Conservation (phyloP, 1,140 invertebrate genomes). For the Rhynchophorus ferrugineus region DNA sequence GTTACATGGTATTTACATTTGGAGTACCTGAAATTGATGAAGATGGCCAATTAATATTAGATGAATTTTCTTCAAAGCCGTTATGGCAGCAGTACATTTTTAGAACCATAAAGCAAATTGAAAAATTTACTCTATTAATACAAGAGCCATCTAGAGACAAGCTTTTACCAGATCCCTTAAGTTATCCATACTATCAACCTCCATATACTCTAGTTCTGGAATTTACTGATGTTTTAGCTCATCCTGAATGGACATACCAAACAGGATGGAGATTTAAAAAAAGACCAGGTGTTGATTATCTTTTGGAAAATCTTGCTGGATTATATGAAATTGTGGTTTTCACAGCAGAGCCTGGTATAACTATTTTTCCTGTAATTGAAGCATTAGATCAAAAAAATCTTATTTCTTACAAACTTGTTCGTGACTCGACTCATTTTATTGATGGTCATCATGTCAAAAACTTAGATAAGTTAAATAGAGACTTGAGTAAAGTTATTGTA, state of each 20-base stretch:
- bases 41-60: slow-evolving; percentile 61
- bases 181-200: slow-evolving; percentile 90
- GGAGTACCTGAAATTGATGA: slow-evolving; percentile 63
- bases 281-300: slow-evolving; percentile 87
- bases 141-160: slow-evolving; percentile 92
- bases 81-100: slow-evolving; percentile 56
- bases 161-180: slow-evolving; percentile 87
- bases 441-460: slow-evolving; percentile 96
- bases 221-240: slow-evolving; percentile 90
- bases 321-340: slow-evolving; percentile 96
- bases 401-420: slow-evolving; percentile 86
- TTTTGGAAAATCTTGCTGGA: slow-evolving; percentile 80
- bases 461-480: slow-evolving; percentile 86
- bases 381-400: slow-evolving; percentile 80
- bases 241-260: slow-evolving; percentile 94
- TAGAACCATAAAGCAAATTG: slow-evolving; percentile 46
- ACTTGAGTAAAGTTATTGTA: slow-evolving; percentile 92
- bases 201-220: slow-evolving; percentile 95
- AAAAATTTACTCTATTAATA: slow-evolving; percentile 43
- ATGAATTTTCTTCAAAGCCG: slow-evolving; percentile 73
- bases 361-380: slow-evolving; percentile 87
- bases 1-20: slow-evolving; percentile 53
- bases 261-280: slow-evolving; percentile 87
- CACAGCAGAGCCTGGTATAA: slow-evolving; percentile 80
- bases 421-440: slow-evolving; percentile 94